Base-by-base conservation (phyloP, 2,888 invertebrate genomes). In the Callosobruchus maculatus region DNA sequence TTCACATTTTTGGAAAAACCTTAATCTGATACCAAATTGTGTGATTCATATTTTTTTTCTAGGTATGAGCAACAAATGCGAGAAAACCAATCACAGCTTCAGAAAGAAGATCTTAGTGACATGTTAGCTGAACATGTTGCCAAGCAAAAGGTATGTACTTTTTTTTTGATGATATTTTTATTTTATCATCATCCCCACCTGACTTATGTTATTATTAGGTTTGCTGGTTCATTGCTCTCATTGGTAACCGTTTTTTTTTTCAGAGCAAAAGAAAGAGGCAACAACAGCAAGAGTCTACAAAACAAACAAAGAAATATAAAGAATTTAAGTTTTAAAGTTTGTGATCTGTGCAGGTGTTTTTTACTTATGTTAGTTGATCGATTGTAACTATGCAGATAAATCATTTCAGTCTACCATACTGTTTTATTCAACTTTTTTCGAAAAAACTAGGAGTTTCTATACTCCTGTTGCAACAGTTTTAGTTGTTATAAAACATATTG, bases 81-180 rank as follows among this genome's bases (percentile, higher is more conserved):
- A 20, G 98, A 98, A 85, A 95, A 97, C 83, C 95, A 97, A 83
- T 95, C 95, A 72, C 93, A 94, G 83, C 89, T 95, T 73, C 93
- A 94, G 83, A 94, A 95, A 80, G 99, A 99, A 88, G 99, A 99
- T 89, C 90, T 99, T 69, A 97, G 97, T 22, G 99, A 99, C 86
- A 98, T 99, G 98, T 91, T 99, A 83, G 98, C 98, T 3, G 99
- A 99, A 87, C 99, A 99, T 86, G 97, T 97, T 68, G 97, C 98
- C 20, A 92, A 97, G 80, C 98, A 98, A 86, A 98, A 97, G 92
- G 95, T 95, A 83, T 78, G 69, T 67, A 69, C 49, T 49, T 4
- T 7, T 26, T 4, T 7, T 26, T 26, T 4, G 7, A 26, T n/a
- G n/a, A n/a, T n/a, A n/a, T n/a, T n/a, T n/a, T n/a, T n/a, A n/a